A percentile compares a stretch with the other conserved stretches of the same genome.
phyloP scores from a whole-genome alignment of 2,797 vertebrate genomes.

The Clarias laeviceps region DNA sequence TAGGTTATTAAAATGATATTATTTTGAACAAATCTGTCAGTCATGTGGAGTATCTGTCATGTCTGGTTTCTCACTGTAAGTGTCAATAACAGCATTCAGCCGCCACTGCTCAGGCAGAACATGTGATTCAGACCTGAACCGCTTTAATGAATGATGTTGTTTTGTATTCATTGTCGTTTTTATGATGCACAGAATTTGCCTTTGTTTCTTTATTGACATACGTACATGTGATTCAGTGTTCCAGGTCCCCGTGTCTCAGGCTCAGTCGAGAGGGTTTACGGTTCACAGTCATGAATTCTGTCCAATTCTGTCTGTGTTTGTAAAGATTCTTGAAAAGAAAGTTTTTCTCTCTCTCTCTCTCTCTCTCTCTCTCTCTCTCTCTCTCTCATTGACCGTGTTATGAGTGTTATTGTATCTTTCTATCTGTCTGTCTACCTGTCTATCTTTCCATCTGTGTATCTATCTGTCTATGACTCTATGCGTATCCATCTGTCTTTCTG shows the following conservation, averaged over 20 bases:
- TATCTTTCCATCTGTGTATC: not conserved
- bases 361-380: not conserved
- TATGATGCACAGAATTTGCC: no score
- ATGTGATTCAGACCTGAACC: slow-evolving; percentile 13
- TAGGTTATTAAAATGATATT: not conserved
- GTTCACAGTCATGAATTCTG: not conserved
- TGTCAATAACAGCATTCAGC: not conserved
- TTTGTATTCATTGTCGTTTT: not conserved
- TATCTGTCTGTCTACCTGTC: not conserved
- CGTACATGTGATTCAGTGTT: not conserved
- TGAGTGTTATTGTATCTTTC: not conserved
- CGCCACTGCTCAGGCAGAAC: not conserved
- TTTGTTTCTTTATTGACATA: not conserved
- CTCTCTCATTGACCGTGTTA: not conserved
- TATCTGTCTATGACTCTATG: not conserved
- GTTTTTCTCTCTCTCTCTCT: not conserved
- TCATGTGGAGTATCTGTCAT: slow-evolving; percentile 2
- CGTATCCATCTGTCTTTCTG: not conserved
- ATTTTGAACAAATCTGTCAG: slow-evolving; percentile 12
- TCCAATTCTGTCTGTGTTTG: not conserved
- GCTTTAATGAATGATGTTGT: not conserved
- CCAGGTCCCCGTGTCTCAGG: not conserved
- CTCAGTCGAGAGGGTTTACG: not conserved
- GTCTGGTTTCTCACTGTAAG: not conserved
- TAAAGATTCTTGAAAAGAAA: no score